phyloP scores from a whole-genome alignment of 1,140 invertebrate genomes.

The Rhizoglyphus robini region DNA sequence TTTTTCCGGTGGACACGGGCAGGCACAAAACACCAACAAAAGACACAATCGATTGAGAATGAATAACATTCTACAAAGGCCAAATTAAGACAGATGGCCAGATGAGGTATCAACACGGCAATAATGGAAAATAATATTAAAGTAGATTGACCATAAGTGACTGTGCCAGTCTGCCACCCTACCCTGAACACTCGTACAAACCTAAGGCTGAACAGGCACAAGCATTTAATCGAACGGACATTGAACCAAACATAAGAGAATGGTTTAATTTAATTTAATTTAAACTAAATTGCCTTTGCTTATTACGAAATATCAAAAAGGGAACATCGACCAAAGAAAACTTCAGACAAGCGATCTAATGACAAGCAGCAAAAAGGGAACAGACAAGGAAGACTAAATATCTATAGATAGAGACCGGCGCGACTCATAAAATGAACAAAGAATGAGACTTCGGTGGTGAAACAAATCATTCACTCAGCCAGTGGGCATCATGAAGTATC shows the following conservation, averaged over 20 bases:
- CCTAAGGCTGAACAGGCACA: background rate
- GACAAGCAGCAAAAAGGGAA: background rate
- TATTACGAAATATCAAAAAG: background rate
- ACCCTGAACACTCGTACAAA: background rate
- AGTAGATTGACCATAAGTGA: background rate
- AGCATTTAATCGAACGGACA: background rate
- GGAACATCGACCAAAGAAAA: background rate
- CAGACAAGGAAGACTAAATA: background rate
- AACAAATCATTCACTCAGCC: too few species aligned
- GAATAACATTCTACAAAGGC: background rate
- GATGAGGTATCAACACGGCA: slow-evolving; percentile 4
- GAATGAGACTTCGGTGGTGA: background rate
- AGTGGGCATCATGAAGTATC: too few species aligned
- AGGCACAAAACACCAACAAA: background rate
- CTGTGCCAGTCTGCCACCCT: background rate
- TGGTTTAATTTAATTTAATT: slow-evolving; percentile 1
- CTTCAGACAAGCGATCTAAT: background rate
- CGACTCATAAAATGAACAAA: background rate
- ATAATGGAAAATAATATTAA: background rate
- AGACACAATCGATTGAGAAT: slow-evolving; percentile 1
- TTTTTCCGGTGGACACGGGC: background rate
- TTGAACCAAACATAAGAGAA: background rate
- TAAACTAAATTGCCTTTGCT: slow-evolving; percentile 1
- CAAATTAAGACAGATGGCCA: slow-evolving; percentile 12
- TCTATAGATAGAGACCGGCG: background rate